A percentile compares a stretch with the other conserved stretches of the same genome.
These are phyloP conservation scores for Anguilla japonica DNA, from an alignment of 2,113 vertebrate genomes.

Conservation along the genomic window DNA sequence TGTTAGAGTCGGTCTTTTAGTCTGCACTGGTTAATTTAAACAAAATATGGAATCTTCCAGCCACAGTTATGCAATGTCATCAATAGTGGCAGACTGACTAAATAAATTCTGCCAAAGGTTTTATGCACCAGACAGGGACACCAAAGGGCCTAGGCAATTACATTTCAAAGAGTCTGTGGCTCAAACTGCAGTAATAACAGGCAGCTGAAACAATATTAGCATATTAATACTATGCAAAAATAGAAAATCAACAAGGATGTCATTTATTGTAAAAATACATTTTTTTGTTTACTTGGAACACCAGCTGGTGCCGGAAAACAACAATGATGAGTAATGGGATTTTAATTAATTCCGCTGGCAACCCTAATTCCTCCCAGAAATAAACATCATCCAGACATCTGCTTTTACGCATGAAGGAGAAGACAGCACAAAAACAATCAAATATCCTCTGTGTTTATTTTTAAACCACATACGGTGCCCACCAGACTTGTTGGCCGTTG, in stretches of 20 bases:
- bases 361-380: slow-evolving; percentile 28
- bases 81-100: neutral
- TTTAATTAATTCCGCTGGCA: slow-evolving; percentile 50
- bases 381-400: slow-evolving; percentile 45
- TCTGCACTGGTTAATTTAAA: neutral
- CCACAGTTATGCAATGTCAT: neutral
- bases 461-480: neutral
- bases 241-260: slow-evolving; percentile 23
- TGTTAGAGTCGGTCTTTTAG: too few species aligned
- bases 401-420: slow-evolving; percentile 26
- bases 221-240: slow-evolving; percentile 16
- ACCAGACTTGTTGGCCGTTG: too few species aligned
- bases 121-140: too few species aligned
- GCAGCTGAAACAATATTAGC: neutral
- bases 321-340: slow-evolving; percentile 37
- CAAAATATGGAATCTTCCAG: neutral
- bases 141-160: too few species aligned
- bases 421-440: neutral
- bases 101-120: neutral
- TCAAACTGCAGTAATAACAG: neutral
- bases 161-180: too few species aligned
- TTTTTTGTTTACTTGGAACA: slow-evolving; percentile 22
- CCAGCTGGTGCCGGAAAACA: slow-evolving; percentile 38
- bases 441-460: neutral
- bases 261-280: slow-evolving; percentile 19